phyloP scores from a whole-genome alignment of 2,888 invertebrate genomes.

The Napeogenes sylphis region DNA sequence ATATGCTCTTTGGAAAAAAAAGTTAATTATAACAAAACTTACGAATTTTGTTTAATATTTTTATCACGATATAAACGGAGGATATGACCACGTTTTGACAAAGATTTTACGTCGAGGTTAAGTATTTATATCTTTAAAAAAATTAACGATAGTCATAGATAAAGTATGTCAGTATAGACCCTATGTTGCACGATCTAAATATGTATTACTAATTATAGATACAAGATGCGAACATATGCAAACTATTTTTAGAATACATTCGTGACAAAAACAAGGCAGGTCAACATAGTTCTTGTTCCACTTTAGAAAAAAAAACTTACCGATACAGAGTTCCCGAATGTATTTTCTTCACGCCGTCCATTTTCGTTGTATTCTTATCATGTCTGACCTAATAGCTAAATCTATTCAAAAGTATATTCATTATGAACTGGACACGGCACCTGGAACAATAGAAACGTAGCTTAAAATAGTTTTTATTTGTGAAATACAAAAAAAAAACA shows the following conservation, averaged over 20 bases:
- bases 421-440: slow-evolving; percentile 42
- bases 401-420: slow-evolving; percentile 56
- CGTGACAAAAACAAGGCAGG: slow-evolving; percentile 32
- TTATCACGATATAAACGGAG: not conserved
- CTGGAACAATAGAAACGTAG: slow-evolving; percentile 25
- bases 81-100: not conserved
- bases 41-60: not conserved
- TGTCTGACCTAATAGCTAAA: slow-evolving; percentile 58
- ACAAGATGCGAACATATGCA: slow-evolving; percentile 24
- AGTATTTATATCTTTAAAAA: no score
- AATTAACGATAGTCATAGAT: no score
- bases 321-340: slow-evolving; percentile 74
- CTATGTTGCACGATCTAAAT: not conserved
- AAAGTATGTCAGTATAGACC: no score
- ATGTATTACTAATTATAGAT: slow-evolving; percentile 17
- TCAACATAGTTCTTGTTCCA: slow-evolving; percentile 32
- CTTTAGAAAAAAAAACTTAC: slow-evolving; percentile 48
- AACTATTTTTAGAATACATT: slow-evolving; percentile 36
- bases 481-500: not conserved
- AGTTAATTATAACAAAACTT: not conserved
- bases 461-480: not conserved
- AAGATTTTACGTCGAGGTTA: no score
- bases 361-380: slow-evolving; percentile 61
- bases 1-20: no score
- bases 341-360: slow-evolving; percentile 77